Evolutionary conservation across 1,140 invertebrate genomes (phyloP).

Genomic region (Macrobrachium nipponense): DNA sequence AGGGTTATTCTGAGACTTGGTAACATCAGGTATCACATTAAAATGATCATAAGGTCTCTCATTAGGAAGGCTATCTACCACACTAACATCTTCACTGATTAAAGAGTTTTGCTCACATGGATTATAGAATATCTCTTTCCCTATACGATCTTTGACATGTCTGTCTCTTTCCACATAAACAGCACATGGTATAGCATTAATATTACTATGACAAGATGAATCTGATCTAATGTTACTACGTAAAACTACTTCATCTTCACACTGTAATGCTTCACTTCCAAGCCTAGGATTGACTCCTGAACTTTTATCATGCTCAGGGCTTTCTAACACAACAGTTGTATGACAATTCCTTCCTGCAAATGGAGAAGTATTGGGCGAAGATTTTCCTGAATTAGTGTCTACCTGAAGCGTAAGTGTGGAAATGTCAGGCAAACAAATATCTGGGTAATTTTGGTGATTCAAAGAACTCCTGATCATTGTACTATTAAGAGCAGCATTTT

Average conservation of each 20-base stretch:
- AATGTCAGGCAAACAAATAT: slow-evolving; percentile 29
- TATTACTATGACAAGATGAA: no score
- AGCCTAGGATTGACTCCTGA: background rate
- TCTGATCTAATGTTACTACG: no score
- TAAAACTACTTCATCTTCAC: background rate
- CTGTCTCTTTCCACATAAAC: no score
- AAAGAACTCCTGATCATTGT: slow-evolving; percentile 38
- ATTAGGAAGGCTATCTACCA: slow-evolving; percentile 8
- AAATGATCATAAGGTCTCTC: background rate
- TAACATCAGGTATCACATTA: background rate
- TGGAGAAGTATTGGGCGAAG: slow-evolving; percentile 3
- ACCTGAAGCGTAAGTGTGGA: slow-evolving; percentile 41
- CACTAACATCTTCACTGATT: slow-evolving; percentile 54
- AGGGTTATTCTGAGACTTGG: no score
- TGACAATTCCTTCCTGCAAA: background rate
- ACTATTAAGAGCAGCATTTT: slow-evolving; percentile 35
- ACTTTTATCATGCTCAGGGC: slow-evolving; percentile 18
- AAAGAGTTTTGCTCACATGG: slow-evolving; percentile 11
- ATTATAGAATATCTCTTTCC: background rate
- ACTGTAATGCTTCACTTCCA: background rate
- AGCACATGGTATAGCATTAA: no score
- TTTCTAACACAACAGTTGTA: slow-evolving; percentile 20
- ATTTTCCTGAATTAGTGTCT: background rate
- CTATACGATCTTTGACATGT: background rate
- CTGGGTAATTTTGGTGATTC: background rate